Base-by-base conservation (phyloP, 1,140 invertebrate species). In the Drosophila athabasca region DNA sequence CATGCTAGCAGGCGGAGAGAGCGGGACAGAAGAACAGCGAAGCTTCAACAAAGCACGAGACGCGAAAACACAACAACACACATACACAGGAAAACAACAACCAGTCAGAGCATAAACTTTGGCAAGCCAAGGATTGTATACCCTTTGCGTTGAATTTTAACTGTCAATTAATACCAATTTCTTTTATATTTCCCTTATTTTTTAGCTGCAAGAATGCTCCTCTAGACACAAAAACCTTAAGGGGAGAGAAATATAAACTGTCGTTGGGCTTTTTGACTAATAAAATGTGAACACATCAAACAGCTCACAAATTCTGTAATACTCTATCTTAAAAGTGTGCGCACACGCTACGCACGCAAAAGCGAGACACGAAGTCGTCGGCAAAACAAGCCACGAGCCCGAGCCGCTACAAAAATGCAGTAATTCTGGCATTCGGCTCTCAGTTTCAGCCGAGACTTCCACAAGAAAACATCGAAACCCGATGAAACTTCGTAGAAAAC, bases 351-450 rank as follows among this genome's bases (percentile, higher is more conserved):
- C 59, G 62, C 72, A 72, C 54, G 45, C 55, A 60, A 62, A 76
- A 52, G 64, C 58, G 57, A 78, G 59, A 76, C 57, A 61, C 62
- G 66, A 80, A 55, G 59, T 60, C 48, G 50, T 43, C 62, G 64
- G 54, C 44, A 62, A 85, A 78, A 71, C 61, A 77, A 78, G 52
- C 60, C 52, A 51, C 82, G 69, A 81, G 31, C 8, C 13, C 60
- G 44, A 50, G 62, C 26, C 31, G 51, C 69, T 88, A 88, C 83
- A 87, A 87, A 85, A 87, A 82, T 87, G 83, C 83, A 83, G 83
- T 76, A 73, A 71, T 59, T 72, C 51, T 17, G 52, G 39, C 54
- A 51, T 64, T 88, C 79, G 79, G 79, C 61, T 88, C 79, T 88
- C 76, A 87, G 75, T 83, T 87, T 89, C 68, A 54, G 51, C 41